Evolutionary conservation across 2,888 invertebrate species (phyloP).

Genomic region (Nudaria mundana): DNA sequence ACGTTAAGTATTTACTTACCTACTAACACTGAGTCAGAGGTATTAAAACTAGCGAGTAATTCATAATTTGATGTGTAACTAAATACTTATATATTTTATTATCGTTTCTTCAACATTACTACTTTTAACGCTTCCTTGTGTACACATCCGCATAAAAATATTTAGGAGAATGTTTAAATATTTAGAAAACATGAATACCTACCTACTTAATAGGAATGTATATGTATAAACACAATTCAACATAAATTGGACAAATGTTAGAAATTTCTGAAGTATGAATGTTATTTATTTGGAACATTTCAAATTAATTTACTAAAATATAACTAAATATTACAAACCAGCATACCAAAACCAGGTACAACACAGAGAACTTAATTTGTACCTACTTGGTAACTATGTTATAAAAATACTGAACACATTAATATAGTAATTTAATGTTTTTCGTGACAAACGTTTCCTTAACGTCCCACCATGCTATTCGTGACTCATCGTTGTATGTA

Average conservation of each 20-base stretch:
- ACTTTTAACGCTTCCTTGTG: neutral
- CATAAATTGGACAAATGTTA: no score
- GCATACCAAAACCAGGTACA: no score
- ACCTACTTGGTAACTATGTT: slow-evolving; percentile 10
- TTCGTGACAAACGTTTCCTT: slow-evolving; percentile 63
- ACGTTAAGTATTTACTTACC: no score
- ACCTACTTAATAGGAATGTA: no score
- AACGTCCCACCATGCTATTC: slow-evolving; percentile 53
- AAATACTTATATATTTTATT: neutral
- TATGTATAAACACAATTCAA: no score
- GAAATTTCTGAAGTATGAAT: neutral
- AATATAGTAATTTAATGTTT: slow-evolving; percentile 41
- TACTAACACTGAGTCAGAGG: slow-evolving; percentile 8
- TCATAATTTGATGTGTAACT: no score
- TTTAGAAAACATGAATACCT: neutral
- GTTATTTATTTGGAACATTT: neutral
- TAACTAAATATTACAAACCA: no score
- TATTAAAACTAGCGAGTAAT: slow-evolving; percentile 2
- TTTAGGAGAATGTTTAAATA: no score
- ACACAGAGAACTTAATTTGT: no score
- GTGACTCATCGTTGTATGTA: slow-evolving; percentile 50
- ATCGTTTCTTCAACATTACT: neutral
- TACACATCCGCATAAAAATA: neutral
- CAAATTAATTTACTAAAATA: no score
- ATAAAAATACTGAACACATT: slow-evolving; percentile 6